Base-by-base conservation (phyloP, 2,888 invertebrate genomes). In the Gerris lacustris region DNA sequence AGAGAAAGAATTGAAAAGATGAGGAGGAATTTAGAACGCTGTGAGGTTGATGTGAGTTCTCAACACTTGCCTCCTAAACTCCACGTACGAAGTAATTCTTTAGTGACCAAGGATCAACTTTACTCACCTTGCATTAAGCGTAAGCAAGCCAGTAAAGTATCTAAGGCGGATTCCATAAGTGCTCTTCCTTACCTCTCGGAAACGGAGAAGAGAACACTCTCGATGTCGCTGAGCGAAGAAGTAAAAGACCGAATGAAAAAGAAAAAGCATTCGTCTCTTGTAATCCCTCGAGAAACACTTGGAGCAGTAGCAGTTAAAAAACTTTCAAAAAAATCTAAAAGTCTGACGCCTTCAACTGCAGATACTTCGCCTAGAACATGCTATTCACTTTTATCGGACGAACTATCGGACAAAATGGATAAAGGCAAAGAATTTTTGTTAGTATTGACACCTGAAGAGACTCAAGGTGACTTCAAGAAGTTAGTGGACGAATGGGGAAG, bases 161-260 rank as follows among this genome's bases (percentile, higher is more conserved):
- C 82, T 75, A 86, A 85, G 79, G 83, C 86, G 6, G 84, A 85
- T 77, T 86, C 86, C 0, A 86, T 86, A 69, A 82, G 84, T 70
- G 83, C 85, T 31, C 83, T 85, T 72, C 80, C 78, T 71, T 67
- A 72, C 45, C 76, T 83, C 76, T 85, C 86, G 64, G 91, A 91
- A 81, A 83, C 82, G 47, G 90, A 91, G 76, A 92, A 91, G 77
- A 86, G 86, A 77, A 84, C 86, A 75, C 82, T 91, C 69, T 91
- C 90, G 0, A 85, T 88, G 80, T 86, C 86, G 4, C 81, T 92
- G 6, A 88, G 91, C 75, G 87, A 86, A 78, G 90, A 92, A 80
- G 84, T 90, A 44, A 80, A 90, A 74, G 86, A 86, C 75, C 86
- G 86, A 77, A 84, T 88, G 15, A 75, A 79, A 75, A 80, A 76